Conservation (phyloP, 92 coral and sea anemone species). For the Porites cylindrica region DNA sequence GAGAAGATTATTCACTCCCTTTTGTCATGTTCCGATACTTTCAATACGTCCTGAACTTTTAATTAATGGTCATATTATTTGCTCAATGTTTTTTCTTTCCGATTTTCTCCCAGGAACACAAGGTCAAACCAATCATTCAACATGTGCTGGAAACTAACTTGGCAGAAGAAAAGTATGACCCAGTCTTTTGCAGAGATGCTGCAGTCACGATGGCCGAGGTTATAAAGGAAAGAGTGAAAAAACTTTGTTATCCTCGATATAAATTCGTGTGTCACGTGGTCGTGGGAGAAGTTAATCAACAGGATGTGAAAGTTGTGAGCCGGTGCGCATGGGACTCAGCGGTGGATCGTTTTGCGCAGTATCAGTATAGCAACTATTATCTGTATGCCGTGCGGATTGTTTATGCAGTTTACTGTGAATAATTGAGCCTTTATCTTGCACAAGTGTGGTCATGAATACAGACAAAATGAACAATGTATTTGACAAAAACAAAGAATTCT, state of each 20-base stretch:
- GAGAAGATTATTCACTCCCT: too few relatives aligned
- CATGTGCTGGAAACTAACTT: conserved; percentile 81
- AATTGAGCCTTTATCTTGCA: neutral
- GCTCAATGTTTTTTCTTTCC: too few relatives aligned
- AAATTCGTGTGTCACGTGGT: conserved; percentile 93
- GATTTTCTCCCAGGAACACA: conserved; percentile 64
- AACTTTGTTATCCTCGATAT: conserved; percentile 90
- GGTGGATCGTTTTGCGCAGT: conserved; percentile 87
- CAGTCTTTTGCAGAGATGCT: conserved; percentile 71
- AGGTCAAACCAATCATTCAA: conserved; percentile 84
- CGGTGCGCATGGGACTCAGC: conserved; percentile 91
- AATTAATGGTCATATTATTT: too few relatives aligned
- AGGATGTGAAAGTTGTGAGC: conserved; percentile 85
- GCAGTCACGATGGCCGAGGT: conserved; percentile 74
- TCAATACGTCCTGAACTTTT: too few relatives aligned
- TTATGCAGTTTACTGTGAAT: conserved; percentile 90
- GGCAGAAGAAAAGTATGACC: conserved; percentile 74
- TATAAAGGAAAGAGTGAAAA: conserved; percentile 90
- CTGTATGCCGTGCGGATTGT: conserved; percentile 92
- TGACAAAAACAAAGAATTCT: too few relatives aligned
- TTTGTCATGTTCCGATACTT: too few relatives aligned
- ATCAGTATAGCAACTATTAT: conserved; percentile 70
- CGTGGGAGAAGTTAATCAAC: conserved; percentile 83
- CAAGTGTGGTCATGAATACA: too few relatives aligned
- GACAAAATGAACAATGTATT: too few relatives aligned